phyloP scores from a whole-genome alignment of 2,797 vertebrate species.

The Pipistrellus kuhlii region DNA sequence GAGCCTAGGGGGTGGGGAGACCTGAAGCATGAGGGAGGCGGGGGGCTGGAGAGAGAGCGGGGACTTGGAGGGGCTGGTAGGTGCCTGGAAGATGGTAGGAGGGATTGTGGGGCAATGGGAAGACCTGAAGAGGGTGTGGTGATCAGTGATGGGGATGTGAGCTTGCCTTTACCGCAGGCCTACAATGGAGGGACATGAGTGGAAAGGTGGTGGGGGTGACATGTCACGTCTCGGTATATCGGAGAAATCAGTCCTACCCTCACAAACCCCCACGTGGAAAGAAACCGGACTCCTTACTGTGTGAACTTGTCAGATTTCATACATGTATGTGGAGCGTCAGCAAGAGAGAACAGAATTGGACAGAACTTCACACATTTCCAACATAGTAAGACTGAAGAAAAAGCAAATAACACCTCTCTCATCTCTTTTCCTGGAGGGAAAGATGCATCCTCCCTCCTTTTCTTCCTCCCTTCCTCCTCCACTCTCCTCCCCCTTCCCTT shows the following conservation, averaged over 20 bases:
- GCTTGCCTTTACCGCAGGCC: not conserved
- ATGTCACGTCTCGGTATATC: not conserved
- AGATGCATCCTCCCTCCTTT: not conserved
- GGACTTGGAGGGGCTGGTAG: not conserved
- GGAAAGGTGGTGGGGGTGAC: not conserved
- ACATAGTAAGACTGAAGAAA: not conserved
- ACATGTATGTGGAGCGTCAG: accelerated
- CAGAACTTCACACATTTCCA: not conserved
- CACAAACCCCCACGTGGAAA: not conserved
- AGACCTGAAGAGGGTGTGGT: not conserved
- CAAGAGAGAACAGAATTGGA: not conserved
- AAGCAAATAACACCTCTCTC: not conserved
- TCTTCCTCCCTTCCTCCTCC: not conserved
- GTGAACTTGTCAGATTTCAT: not conserved
- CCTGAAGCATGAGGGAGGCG: not conserved
- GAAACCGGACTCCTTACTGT: not conserved
- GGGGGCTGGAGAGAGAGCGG: not conserved
- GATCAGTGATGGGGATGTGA: not conserved
- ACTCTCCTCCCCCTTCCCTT: too few species aligned
- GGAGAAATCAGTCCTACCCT: not conserved
- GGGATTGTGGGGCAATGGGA: not conserved
- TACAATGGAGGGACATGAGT: not conserved
- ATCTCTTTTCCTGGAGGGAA: not conserved
- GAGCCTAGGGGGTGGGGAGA: not conserved
- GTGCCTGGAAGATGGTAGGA: not conserved